Base-by-base conservation (phyloP, 1,140 invertebrate species). In the Bombyx mandarina region DNA sequence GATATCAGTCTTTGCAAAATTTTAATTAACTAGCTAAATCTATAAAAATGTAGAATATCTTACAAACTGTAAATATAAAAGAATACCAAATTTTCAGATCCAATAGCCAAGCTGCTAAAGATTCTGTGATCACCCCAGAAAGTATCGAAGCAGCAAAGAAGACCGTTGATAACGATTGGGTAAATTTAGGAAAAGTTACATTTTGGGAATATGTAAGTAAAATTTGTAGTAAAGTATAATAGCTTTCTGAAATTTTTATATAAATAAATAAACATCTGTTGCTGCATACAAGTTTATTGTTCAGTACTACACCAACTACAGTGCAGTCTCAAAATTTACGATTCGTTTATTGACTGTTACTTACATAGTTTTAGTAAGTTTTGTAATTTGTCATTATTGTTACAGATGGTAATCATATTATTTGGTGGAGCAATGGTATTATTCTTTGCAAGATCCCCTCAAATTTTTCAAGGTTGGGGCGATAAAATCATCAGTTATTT, bases 121-220 rank as follows among this genome's bases (percentile, higher is more conserved):
- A 74, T 45, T 81, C 89, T 0, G 75, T 76, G 54, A 82, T 90
- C 8, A 85, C 90, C 10, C 54, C 78, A 45, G 86, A 90, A 43
- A 90, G 92, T 3, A 91, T 93, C 50, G 77, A 88, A 50, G 87
- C 92, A 8, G 91, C 92, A 2, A 89, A 88, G 63, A 88, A 89
- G 62, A 88, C 91, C 43, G 91, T 97, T 12, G 75, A 83, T 53
- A 80, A 90, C 45, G 92, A 94, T 75, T 94, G 94, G 73, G 82
- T 89, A 54, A 90, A 91, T 65, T 88, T 97, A 58, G 95, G 95
- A 9, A 90, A 91, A n/a, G 91, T 96, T 69, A 91, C 89, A 49
- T 95, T 92, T 84, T 93, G 96, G 63, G 96, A 98, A 88, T 79
- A 71, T 3, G 80, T 83, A 56, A 66, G 65, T 47, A 47, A 47